Percentiles rank a stretch among this genome's conserved stretches.
These are phyloP conservation scores for Desoria tigrina DNA, from an alignment of 2,888 invertebrate genomes.

Conservation along the genomic window DNA sequence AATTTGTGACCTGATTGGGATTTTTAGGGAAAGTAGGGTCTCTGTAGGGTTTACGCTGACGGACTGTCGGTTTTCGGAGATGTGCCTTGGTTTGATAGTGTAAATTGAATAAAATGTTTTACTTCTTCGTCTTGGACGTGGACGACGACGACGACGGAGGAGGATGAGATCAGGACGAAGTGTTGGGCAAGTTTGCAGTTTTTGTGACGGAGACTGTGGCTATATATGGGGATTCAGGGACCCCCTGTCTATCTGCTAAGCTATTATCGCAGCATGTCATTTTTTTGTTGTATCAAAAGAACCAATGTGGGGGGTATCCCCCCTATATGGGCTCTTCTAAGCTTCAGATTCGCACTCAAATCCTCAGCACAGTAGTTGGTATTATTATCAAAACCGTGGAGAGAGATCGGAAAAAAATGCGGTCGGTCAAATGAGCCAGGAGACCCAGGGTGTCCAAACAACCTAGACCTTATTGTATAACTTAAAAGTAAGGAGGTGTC, in stretches of 20 bases:
- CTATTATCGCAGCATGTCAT: constrained; percentile 54
- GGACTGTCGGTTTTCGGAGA: neutral
- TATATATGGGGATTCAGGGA: constrained; percentile 54
- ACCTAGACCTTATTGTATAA: constrained; percentile 1
- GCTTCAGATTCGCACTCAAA: constrained; percentile 54
- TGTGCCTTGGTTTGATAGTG: neutral
- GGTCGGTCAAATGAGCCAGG: constrained; percentile 46
- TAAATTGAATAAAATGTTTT: constrained; percentile 12
- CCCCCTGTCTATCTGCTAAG: constrained; percentile 54
- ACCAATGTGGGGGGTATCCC: constrained; percentile 53
- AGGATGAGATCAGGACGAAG: constrained; percentile 52
- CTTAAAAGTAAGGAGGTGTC: neutral
- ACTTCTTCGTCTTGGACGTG: neutral
- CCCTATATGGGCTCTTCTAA: constrained; percentile 42
- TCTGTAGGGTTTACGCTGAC: neutral
- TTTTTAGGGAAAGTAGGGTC: neutral
- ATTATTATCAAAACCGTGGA: constrained; percentile 39
- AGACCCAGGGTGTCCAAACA: constrained; percentile 29
- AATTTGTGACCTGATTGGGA: neutral
- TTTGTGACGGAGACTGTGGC: constrained; percentile 54
- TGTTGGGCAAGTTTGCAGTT: constrained; percentile 55
- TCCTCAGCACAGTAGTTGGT: constrained; percentile 54
- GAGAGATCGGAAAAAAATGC: constrained; percentile 39
- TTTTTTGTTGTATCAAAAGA: constrained; percentile 54
- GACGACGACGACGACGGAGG: constrained; percentile 16